Evolutionary conservation across 2,113 vertebrate species (phyloP).

Genomic region (Oxygymnocypris stewartii): DNA sequence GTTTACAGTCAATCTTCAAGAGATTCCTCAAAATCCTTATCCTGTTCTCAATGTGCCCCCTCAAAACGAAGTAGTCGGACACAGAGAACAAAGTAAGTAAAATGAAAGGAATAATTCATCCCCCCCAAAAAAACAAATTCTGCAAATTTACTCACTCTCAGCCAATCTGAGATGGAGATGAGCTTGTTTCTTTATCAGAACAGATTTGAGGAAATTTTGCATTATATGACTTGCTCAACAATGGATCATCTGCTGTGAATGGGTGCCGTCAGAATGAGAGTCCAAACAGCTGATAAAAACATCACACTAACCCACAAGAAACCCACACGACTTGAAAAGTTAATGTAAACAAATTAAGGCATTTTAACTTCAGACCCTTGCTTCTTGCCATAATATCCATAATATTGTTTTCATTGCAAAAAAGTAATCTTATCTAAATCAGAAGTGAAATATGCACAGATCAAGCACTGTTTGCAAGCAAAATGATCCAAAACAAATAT

Average conservation of each 20-base stretch:
- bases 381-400: too few species aligned
- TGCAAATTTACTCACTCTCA: background rate
- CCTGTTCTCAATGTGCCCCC: slow-evolving; percentile 29
- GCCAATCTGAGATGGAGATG: background rate
- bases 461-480: too few species aligned
- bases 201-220: background rate
- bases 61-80: background rate
- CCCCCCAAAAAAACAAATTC: too few species aligned
- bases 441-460: too few species aligned
- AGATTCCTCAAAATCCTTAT: background rate
- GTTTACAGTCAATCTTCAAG: background rate
- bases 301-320: background rate
- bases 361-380: background rate
- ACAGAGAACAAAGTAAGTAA: slow-evolving; percentile 27
- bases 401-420: too few species aligned
- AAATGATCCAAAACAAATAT: background rate
- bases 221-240: background rate
- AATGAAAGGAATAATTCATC: background rate
- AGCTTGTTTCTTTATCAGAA: background rate
- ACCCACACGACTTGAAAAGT: too few species aligned
- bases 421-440: too few species aligned
- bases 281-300: background rate
- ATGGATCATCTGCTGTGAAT: background rate
- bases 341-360: too few species aligned
- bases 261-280: background rate